Conservation (phyloP, 64 coral and sea anemone species). For the Montipora efflorescens region DNA sequence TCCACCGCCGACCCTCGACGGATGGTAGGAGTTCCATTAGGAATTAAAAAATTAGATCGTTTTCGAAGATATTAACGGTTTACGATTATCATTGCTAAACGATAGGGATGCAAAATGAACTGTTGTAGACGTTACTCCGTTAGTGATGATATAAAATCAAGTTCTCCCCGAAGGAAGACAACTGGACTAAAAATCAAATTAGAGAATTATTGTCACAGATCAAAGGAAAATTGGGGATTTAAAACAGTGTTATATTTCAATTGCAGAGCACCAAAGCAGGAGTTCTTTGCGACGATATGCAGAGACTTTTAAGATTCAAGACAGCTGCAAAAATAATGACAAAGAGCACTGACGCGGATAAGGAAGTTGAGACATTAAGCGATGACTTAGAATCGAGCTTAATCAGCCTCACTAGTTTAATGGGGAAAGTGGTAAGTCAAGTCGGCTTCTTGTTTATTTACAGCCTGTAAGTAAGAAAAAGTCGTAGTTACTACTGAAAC, state of each 20-base stretch:
- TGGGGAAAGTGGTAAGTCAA: slow-evolving; percentile 28
- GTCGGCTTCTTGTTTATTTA: no score
- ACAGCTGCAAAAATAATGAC: background rate
- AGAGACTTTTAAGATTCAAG: background rate
- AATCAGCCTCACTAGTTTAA: background rate
- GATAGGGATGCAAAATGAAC: no score
- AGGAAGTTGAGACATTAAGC: background rate
- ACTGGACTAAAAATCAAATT: no score
- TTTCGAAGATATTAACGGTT: no score
- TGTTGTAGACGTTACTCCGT: no score
- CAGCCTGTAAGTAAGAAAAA: background rate
- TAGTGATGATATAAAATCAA: no score
- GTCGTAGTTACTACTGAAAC: no score
- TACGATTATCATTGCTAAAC: no score
- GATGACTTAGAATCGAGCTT: background rate
- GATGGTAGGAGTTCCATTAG: no score
- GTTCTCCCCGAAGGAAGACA: no score
- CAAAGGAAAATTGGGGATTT: background rate
- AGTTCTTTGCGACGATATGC: slow-evolving; percentile 3
- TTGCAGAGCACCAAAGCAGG: background rate
- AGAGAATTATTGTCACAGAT: background rate
- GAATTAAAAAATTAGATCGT: no score
- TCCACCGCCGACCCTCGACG: no score
- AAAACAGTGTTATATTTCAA: background rate
- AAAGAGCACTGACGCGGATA: background rate